Evolutionary conservation across 2,888 invertebrate genomes (phyloP).

Genomic region (Aleiodes testaceus): DNA sequence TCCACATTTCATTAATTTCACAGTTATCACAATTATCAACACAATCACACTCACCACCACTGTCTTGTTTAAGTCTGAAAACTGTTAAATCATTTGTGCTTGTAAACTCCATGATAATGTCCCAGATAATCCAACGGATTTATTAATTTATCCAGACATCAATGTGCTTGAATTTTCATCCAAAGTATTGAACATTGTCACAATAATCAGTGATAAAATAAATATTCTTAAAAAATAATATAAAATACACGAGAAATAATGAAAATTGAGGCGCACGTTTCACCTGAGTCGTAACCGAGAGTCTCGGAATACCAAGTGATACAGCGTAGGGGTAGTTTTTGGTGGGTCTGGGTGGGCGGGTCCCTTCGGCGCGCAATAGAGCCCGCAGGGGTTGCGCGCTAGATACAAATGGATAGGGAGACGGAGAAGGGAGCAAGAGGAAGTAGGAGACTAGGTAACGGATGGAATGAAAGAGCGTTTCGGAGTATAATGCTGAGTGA

Average conservation of each 20-base stretch:
- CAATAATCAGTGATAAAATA: neutral
- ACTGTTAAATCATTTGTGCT: constrained; percentile 4
- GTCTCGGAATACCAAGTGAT: constrained; percentile 37
- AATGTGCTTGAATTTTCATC: constrained; percentile 9
- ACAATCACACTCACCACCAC: constrained; percentile 40
- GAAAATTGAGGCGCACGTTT: constrained; percentile 30
- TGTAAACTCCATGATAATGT: constrained; percentile 12
- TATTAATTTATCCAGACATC: neutral
- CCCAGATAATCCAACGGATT: neutral
- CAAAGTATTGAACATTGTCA: no score
- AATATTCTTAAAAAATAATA: constrained; percentile 2
- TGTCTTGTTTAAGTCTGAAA: constrained; percentile 31
- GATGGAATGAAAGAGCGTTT: constrained; percentile 46
- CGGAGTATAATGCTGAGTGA: constrained; percentile 45
- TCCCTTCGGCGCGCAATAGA: constrained; percentile 48
- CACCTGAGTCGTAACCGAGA: constrained; percentile 33
- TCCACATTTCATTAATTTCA: constrained; percentile 7
- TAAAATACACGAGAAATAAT: constrained; percentile 11
- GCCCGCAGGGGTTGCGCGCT: constrained; percentile 34
- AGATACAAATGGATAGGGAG: constrained; percentile 26
- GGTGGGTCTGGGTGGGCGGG: constrained; percentile 48
- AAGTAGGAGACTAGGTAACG: constrained; percentile 39
- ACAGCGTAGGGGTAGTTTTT: constrained; percentile 37
- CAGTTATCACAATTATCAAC: constrained; percentile 16
- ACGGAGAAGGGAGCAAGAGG: constrained; percentile 19